Conservation (phyloP, 2,797 vertebrate genomes). For the Tenualosa ilisha region DNA sequence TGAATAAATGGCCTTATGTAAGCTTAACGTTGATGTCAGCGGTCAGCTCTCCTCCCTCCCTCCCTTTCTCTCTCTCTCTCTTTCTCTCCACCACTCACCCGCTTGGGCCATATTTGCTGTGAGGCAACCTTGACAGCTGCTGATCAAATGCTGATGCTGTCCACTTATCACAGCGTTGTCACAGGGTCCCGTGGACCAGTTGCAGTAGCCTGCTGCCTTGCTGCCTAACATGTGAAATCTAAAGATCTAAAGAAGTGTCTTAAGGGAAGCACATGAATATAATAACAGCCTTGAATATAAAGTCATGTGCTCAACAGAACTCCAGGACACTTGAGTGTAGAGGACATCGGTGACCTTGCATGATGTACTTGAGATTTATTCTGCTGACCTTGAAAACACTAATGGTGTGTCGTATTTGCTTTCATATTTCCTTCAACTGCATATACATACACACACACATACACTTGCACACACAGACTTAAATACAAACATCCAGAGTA, state of each 20-base stretch:
- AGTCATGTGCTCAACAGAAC: neutral
- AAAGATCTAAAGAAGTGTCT: neutral
- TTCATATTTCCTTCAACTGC: neutral
- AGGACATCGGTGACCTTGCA: neutral
- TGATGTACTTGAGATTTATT: constrained; percentile 2
- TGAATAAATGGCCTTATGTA: constrained; percentile 12
- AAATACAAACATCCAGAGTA: neutral
- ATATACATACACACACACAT: neutral
- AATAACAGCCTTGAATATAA: neutral
- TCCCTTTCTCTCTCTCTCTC: neutral
- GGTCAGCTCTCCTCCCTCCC: neutral
- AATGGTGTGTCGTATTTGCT: neutral
- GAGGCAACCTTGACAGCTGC: neutral
- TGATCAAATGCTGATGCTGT: neutral
- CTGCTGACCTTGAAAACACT: neutral
- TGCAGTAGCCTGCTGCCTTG: neutral
- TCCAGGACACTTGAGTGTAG: neutral
- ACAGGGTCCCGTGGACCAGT: neutral
- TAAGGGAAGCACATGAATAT: neutral
- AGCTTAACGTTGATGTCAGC: constrained; percentile 1
- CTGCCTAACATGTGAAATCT: neutral
- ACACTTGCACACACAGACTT: neutral
- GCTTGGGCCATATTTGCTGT: neutral
- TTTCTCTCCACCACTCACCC: neutral
- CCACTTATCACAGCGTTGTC: neutral